Evolutionary conservation across 64 coral and sea anemone species (phyloP), one percentile per base, ranked within the genome.

Genomic region (Montipora efflorescens): DNA sequence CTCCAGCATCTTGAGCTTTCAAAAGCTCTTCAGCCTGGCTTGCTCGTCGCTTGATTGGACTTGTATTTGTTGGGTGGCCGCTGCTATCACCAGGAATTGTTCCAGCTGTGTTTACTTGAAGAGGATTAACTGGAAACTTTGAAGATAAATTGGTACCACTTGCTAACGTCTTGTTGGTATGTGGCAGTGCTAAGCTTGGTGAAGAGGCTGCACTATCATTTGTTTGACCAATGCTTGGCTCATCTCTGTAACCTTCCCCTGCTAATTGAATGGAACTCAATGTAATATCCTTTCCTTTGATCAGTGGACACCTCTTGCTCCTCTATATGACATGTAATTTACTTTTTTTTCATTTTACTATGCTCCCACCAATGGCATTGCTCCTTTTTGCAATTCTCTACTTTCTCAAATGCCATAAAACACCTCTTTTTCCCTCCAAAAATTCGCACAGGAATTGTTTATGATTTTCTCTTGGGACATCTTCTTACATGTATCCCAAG

Each of bases 131-230:
- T 55, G 93, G 74, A 43, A 25, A 67, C 76, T 84, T 85, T 59
- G 55, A 21, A 59, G 88, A 53, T 10, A 9, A 69, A 76, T 15
- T 58, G 62, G 87, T 18, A 44, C 46, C 15, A 64, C 69, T 59
- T 76, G 64, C 79, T 77, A 79, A 59, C 46, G 84, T 28, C 46
- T 64, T 82, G 9, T 16, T 51, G 36, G 67, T 4, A 44, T 68
- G 48, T 5, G 51, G 81, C 36, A 78, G 83, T 51, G 93, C 70
- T 79, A 93, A 85, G 47, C 66, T 70, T 69, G 82, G 93, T 20
- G 93, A 97, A 61, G 96, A 97, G 18, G 96, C 93, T 50, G 62
- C 76, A 83, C 96, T 97, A 79, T 96, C 92, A 84, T 97, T 97
- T 21, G 92, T 91, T 90, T 95, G 93, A 44, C 96, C 96, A 47